These are phyloP conservation scores for Tenualosa thibaudeaui DNA, from an alignment of 2,797 vertebrate genomes.

Conservation along the genomic window DNA sequence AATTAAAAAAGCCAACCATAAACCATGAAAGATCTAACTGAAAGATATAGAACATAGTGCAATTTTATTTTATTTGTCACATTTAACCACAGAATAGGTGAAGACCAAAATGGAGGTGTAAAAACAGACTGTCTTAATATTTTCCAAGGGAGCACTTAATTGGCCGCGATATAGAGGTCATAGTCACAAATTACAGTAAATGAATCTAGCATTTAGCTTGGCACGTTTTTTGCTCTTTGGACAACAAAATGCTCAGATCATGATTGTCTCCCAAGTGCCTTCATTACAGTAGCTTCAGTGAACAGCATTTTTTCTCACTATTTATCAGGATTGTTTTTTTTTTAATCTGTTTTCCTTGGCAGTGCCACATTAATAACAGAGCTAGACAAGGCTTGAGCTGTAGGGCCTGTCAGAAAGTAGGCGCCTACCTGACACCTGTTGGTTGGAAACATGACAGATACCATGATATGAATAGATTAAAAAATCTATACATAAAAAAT, in stretches of 20 bases:
- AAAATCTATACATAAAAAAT: too few species aligned
- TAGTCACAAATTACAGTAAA: constrained; percentile 9
- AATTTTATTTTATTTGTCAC: neutral
- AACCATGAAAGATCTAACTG: too few species aligned
- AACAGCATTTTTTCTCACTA: constrained; percentile 63
- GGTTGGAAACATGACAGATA: too few species aligned
- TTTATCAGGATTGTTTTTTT: constrained; percentile 71
- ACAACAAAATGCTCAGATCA: constrained; percentile 25
- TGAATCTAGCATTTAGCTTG: constrained; percentile 12
- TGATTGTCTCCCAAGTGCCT: constrained; percentile 31
- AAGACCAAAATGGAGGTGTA: constrained; percentile 49
- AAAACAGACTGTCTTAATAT: constrained; percentile 52
- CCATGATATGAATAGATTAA: too few species aligned
- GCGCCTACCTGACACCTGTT: too few species aligned
- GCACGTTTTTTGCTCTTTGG: constrained; percentile 23
- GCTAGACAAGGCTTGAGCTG: too few species aligned
- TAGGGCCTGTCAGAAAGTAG: too few species aligned
- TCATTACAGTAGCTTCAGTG: constrained; percentile 50
- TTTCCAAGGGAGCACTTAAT: neutral
- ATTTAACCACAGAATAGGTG: constrained; percentile 41
- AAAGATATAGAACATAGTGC: neutral
- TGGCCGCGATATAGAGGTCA: neutral
- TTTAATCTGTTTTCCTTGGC: constrained; percentile 62
- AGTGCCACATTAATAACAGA: too few species aligned
- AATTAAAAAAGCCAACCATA: too few species aligned